Evolutionary conservation across 1,140 invertebrate species (phyloP).

Genomic region (Hycleus phaleratus): DNA sequence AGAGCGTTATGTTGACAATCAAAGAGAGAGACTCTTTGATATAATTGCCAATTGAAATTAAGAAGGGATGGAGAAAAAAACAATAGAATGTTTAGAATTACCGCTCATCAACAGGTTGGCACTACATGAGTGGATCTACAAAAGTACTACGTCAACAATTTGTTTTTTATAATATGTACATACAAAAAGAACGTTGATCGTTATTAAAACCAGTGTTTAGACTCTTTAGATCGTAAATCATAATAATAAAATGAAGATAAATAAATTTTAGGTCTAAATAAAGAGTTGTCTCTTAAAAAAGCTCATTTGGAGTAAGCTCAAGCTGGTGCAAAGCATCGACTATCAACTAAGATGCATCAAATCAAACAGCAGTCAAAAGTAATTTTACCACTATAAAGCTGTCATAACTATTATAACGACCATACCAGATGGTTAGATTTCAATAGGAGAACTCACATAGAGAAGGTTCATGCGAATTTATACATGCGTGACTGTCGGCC

Average conservation of each 20-base stretch:
- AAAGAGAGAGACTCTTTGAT: no score
- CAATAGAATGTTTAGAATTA: neutral
- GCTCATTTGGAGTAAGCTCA: slow-evolving; percentile 19
- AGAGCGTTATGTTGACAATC: no score
- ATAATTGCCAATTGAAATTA: no score
- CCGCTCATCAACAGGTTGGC: slow-evolving; percentile 3
- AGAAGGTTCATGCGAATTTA: slow-evolving; percentile 19
- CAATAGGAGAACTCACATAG: neutral
- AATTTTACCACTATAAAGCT: no score
- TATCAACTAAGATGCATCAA: no score
- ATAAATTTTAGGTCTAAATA: slow-evolving; percentile 5
- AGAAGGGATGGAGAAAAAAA: no score
- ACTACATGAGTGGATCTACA: slow-evolving; percentile 11
- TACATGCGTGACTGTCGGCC: slow-evolving; percentile 28
- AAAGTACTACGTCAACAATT: neutral
- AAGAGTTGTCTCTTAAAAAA: slow-evolving; percentile 6
- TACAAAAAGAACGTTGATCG: no score
- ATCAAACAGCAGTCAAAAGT: no score
- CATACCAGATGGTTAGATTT: neutral
- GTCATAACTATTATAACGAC: no score
- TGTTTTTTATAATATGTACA: no score
- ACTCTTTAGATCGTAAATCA: neutral
- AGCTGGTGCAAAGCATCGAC: slow-evolving; percentile 30
- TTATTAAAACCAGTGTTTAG: no score
- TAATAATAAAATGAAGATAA: neutral